Conservation (phyloP, 2,797 vertebrate species). For the Dendrocincla fuliginosa region DNA sequence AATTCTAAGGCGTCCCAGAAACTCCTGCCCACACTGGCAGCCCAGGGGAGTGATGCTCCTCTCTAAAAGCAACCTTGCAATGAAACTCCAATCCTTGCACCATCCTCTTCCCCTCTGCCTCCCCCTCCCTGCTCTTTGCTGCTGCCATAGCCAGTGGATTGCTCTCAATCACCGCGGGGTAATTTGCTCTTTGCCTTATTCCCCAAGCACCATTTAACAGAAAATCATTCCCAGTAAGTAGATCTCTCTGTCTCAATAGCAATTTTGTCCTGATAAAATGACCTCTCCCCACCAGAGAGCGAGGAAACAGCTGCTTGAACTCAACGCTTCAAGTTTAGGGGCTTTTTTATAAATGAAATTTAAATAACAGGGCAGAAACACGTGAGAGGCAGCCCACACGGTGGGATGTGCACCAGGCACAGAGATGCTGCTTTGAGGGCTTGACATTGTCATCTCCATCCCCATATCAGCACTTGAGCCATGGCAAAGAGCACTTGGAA, state of each 20-base stretch:
- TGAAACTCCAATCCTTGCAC: not conserved
- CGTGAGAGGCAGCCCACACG: accelerated
- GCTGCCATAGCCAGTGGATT: not conserved
- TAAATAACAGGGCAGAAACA: not conserved
- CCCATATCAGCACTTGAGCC: accelerated
- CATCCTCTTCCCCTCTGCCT: not conserved
- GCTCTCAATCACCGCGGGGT: not conserved
- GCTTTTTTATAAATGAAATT: not conserved
- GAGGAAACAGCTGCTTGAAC: not conserved
- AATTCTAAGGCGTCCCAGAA: not conserved
- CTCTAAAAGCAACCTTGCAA: not conserved
- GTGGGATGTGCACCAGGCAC: not conserved
- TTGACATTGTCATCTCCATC: not conserved
- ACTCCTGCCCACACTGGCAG: not conserved
- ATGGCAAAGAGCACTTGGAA: accelerated
- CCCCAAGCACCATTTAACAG: not conserved
- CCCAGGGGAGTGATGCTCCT: not conserved
- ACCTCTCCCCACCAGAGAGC: not conserved
- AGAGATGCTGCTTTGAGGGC: not conserved
- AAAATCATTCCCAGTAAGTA: not conserved
- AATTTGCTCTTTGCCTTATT: not conserved
- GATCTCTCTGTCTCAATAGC: not conserved
- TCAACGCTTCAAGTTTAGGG: not conserved
- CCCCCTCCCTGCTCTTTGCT: not conserved
- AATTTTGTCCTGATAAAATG: not conserved